phyloP scores from a whole-genome alignment of 92 coral and sea anemone genomes.

The Porites evermanni region DNA sequence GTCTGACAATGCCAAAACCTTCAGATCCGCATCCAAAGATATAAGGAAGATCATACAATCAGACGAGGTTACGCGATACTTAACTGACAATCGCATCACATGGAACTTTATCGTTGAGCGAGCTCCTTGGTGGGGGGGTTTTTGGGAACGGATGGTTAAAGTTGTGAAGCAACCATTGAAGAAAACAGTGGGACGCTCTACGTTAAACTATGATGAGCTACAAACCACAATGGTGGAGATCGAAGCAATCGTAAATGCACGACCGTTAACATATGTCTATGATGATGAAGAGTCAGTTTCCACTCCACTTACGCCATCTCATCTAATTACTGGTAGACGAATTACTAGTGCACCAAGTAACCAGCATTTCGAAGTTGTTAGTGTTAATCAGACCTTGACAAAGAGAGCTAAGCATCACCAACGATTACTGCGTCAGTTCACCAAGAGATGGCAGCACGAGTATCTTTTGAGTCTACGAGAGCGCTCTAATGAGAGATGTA shows the following conservation, averaged over 20 bases:
- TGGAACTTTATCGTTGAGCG: constrained; percentile 16
- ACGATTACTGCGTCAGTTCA: no score
- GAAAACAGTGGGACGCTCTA: constrained; percentile 45
- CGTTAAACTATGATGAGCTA: constrained; percentile 37
- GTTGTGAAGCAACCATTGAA: constrained; percentile 29
- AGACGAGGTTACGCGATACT: neutral
- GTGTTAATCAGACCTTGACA: no score
- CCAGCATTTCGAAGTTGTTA: no score
- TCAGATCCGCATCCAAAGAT: constrained; percentile 23
- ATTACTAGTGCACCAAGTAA: no score
- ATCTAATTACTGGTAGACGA: no score
- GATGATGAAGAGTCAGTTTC: constrained; percentile 46
- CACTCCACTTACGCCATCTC: no score
- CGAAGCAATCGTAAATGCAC: constrained; percentile 40
- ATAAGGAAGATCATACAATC: neutral
- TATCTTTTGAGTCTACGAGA: no score
- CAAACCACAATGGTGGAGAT: constrained; percentile 39
- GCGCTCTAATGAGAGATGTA: neutral
- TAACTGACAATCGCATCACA: constrained; percentile 42
- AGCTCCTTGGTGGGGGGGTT: neutral
- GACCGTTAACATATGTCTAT: constrained; percentile 52
- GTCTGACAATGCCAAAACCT: constrained; percentile 41
- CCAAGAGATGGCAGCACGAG: no score
- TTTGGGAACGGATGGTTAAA: constrained; percentile 42
- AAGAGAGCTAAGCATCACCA: no score